Percentiles rank a stretch among this genome's conserved stretches.
Evolutionary conservation across 1,140 invertebrate species (phyloP).

Genomic region (Drosophila takahashii): DNA sequence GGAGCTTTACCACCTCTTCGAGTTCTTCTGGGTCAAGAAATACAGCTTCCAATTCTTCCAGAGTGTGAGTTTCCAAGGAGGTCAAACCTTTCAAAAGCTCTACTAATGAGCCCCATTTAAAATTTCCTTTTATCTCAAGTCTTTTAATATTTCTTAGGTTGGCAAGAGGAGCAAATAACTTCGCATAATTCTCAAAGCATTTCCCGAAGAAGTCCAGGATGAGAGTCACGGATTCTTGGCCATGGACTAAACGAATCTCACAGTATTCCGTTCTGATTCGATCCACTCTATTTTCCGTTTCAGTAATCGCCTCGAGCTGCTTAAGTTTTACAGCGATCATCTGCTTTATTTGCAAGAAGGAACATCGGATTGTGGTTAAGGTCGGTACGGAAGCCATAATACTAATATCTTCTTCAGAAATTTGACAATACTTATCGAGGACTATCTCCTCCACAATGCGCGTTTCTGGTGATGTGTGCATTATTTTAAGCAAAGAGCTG

Average conservation of each 20-base stretch:
- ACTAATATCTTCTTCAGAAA: not conserved
- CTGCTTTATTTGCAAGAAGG: constrained; percentile 1
- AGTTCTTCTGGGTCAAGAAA: constrained; percentile 12
- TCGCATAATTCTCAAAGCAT: not conserved
- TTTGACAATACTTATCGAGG: not conserved
- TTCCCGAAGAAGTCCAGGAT: not conserved
- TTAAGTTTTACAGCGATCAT: constrained; percentile 12
- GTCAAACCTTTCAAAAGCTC: not conserved
- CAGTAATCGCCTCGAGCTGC: not conserved
- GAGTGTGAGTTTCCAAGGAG: not conserved
- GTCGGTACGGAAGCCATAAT: not conserved
- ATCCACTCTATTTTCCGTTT: not conserved
- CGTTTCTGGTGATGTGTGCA: too few relatives aligned
- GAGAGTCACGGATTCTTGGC: not conserved
- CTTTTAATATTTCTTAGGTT: constrained; percentile 1
- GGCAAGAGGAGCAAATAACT: constrained; percentile 6
- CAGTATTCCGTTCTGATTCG: constrained; percentile 11
- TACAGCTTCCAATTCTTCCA: not conserved
- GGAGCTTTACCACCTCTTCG: constrained; percentile 2
- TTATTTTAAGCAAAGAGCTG: not conserved
- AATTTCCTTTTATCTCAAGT: not conserved
- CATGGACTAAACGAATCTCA: not conserved
- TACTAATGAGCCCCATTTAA: not conserved
- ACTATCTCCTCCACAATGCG: not conserved
- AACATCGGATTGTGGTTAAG: constrained; percentile 7